Base-by-base conservation (phyloP, 2,888 invertebrate species). In the Rhamnusium bicolor region DNA sequence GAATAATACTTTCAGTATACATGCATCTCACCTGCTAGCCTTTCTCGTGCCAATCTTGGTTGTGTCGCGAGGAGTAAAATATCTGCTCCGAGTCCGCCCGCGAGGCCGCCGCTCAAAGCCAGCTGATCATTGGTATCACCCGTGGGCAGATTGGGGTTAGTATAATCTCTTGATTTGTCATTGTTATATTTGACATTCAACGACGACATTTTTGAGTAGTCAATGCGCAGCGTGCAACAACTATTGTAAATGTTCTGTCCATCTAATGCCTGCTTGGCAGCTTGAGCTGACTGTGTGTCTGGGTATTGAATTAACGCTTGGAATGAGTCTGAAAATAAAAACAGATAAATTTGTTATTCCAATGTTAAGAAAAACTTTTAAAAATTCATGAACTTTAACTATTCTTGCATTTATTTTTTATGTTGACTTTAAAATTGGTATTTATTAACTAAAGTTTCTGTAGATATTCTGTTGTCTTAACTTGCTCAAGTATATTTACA, bases 171-270 rank as follows among this genome's bases (percentile, higher is more conserved):
- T 76, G 98, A 98, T 91, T 99, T 99, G 91, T 99, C 99, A 90
- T 99, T 99, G 92, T 99, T 99, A 92, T 98, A 99, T 89, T 98
- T 98, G 83, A 99, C 99, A 90, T 99, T 99, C 85, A 99, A 92
- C 84, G 96, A 97, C 84, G 96, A 95, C 93, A 99, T 93, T 91
- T 99, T 99, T 84, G 98, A 98, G 91, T 98, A 99, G 90, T 99
- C 99, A 89, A 99, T 99, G 89, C 98, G 95, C 86, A 99, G 92
- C 70, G 98, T 99, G 92, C 99, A 99, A 91, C 99, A 99, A 74
- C 98, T 98, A 89, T 98, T 99, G 93, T 99, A 99, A 87, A 99
- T 98, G 89, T 99, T 98, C 90, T 99, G 99, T 54, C 98, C 98
- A 88, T 99, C 99, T 84, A 99, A 91, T 73, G 97, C 93, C 93